Base-by-base conservation (phyloP, 2,888 invertebrate genomes). In the Acholoe squamosa region DNA sequence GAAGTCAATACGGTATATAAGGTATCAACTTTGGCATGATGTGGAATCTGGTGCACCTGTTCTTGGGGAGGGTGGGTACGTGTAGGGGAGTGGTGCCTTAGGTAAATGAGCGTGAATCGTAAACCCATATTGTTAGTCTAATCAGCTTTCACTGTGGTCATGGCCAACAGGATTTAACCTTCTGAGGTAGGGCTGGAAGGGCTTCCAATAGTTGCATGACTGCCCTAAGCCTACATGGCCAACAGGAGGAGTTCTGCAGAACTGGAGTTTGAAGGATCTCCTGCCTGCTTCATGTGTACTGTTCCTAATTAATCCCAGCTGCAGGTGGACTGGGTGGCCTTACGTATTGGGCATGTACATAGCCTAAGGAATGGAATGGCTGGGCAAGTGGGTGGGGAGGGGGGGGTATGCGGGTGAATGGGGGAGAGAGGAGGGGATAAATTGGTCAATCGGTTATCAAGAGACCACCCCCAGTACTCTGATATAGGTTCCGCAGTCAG, bases 31-130 rank as follows among this genome's bases (percentile, higher is more conserved):
- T n/a, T n/a, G n/a, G n/a, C n/a, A n/a, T n/a, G n/a, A n/a, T n/a
- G n/a, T n/a, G n/a, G n/a, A n/a, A n/a, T 10, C 43, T 43, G 43
- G 10, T 43, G 43, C 43, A 43, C 43, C 43, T 43, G 43, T 10
- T 43, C 43, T 10, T 10, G 5, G 3, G 43, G 10, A 43, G 43
- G 43, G 43, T 3, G n/a, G n/a, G n/a, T n/a, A n/a, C n/a, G n/a
- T n/a, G n/a, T n/a, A n/a, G 14, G 61, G 61, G 61, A 28, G 31
- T 71, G 28, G 71, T 3, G 28, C 1, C 14, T 28, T 3, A 71
- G 25, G 71, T 14, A 71, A 71, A 71, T 71, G 71, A 71, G 71
- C 71, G 28, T 71, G 71, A 71, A 71, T 5, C 43, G 31, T 71
- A 28, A 61, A 71, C 71, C 71, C 3, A 71, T 25, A 14, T 71